Base-by-base conservation (phyloP, 2,113 vertebrate genomes). In the Gavialis gangeticus region DNA sequence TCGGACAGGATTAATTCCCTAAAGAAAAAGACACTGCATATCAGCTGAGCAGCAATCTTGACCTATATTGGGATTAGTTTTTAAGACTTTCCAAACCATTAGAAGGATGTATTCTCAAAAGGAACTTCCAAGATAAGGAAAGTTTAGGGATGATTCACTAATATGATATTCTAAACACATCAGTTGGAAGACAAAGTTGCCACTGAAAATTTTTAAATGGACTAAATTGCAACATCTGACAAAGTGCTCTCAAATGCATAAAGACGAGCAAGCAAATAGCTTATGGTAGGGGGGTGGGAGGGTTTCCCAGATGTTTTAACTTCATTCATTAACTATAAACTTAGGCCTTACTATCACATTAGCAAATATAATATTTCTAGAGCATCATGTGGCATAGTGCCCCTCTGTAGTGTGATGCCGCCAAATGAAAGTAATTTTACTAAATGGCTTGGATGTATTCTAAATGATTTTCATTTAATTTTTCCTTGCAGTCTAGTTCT, bases 1-100 rank as follows among this genome's bases (percentile, higher is more conserved):
- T 21, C 85, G 88, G 66, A 79, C 24, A 57, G 69, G 89, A 63
- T 37, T 79, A 88, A 86, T 60, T 88, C 56, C 64, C 69, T 60
- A 7, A 34, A 84, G 92, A 37, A 90, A 90, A 86, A 60, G 57
- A 90, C 79, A 24, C 28, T 4, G 18, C 25, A 2, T 3, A 75
- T 56, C 81, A 86, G 60, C 75, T 79, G 12, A 85, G 63, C 75
- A 81, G 88, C 80, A 15, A 12, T 79, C 30, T 17, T 55, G 54
- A 79, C 59, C 85, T 34, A 46, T 4, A 1, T 5, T 0, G 0
- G 63, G 19, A 87, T 69, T 10, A 80, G 13, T 0, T 75, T 46
- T 34, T 60, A 28, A 75, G 54, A 75, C 15, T 91, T 19, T 8
- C 1, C 88, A 46, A 84, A 2, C n/a, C 10, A 2, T 17, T 60